phyloP scores from a whole-genome alignment of 2,113 vertebrate species.

The Pungitius pungitius region DNA sequence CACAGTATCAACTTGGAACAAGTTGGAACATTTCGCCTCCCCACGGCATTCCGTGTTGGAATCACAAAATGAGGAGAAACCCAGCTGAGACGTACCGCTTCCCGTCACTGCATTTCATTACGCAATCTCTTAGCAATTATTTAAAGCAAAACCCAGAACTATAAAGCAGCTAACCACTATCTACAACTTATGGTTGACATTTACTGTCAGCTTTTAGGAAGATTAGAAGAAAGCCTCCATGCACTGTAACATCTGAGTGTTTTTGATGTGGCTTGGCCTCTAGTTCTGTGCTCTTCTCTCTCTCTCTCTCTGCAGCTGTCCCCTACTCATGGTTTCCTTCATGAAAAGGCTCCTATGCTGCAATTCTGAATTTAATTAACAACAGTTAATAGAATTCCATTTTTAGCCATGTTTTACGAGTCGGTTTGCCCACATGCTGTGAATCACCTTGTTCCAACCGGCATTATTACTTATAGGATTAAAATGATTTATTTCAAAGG shows the following conservation, averaged over 20 bases:
- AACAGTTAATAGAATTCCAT: constrained; percentile 21
- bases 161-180: constrained; percentile 10
- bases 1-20: constrained; percentile 34
- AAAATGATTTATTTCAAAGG: constrained; percentile 35
- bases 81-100: constrained; percentile 39
- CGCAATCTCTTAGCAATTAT: constrained; percentile 29
- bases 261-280: background rate
- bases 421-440: constrained; percentile 3
- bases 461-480: constrained; percentile 31
- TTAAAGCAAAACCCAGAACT: constrained; percentile 22
- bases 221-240: background rate
- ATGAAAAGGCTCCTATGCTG: background rate
- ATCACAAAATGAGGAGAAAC: constrained; percentile 33
- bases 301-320: background rate
- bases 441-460: constrained; percentile 43
- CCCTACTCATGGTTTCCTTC: constrained; percentile 6
- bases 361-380: constrained; percentile 25
- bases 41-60: constrained; percentile 38
- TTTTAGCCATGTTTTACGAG: constrained; percentile 17
- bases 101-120: constrained; percentile 13
- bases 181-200: background rate
- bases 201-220: constrained; percentile 12
- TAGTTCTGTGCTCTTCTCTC: background rate
- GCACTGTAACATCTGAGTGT: background rate
- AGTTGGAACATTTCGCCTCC: constrained; percentile 30